phyloP scores from a whole-genome alignment of 2,113 vertebrate genomes.

The Lepus europaeus region DNA sequence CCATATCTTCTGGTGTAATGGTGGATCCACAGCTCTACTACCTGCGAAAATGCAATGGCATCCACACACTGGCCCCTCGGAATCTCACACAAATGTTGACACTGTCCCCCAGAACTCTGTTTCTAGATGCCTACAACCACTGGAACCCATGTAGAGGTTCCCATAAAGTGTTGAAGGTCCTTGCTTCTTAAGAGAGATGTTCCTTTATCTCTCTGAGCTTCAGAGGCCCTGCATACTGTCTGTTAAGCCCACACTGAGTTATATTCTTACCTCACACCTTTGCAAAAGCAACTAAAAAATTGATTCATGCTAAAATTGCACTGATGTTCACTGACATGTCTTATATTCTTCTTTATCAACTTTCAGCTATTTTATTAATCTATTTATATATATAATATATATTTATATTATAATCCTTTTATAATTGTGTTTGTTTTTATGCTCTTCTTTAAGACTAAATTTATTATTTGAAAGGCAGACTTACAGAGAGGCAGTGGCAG shows the following conservation, averaged over 20 bases:
- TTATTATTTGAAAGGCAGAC: not conserved
- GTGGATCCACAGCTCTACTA: not conserved
- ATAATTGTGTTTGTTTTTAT: not conserved
- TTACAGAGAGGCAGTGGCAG: too few relatives aligned
- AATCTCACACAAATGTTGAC: not conserved
- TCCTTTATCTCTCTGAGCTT: not conserved
- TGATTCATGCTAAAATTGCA: not conserved
- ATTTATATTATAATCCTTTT: not conserved
- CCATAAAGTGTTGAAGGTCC: not conserved
- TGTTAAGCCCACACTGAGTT: accelerated
- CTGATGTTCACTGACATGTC: not conserved
- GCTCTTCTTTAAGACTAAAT: not conserved
- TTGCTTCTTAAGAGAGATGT: not conserved
- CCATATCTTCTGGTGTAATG: not conserved
- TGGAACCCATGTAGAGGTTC: not conserved
- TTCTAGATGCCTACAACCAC: accelerated
- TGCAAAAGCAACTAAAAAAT: not conserved
- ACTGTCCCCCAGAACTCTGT: not conserved
- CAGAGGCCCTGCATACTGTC: not conserved
- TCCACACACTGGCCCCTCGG: accelerated
- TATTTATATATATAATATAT: too few relatives aligned
- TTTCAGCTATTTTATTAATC: not conserved
- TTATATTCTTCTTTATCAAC: too few relatives aligned
- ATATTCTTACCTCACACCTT: not conserved
- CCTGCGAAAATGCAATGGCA: not conserved